A percentile compares a stretch with the other conserved stretches of the same genome.
Conservation (phyloP, 2,113 vertebrate species). For the Labeo rohita region DNA sequence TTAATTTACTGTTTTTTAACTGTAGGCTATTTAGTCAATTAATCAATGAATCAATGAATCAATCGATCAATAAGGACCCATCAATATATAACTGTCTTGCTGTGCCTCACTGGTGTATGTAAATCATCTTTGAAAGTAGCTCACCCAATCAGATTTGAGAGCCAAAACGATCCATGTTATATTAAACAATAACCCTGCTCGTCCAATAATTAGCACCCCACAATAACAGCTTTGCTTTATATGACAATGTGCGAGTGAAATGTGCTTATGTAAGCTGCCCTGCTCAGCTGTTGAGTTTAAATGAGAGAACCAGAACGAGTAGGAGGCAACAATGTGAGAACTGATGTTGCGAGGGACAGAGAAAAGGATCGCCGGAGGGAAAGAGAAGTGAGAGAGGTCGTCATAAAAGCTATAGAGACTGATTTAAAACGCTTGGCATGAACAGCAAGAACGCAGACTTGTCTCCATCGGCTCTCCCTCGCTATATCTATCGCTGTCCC, state of each 20-base stretch:
- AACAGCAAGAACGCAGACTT: background rate
- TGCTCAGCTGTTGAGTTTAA: constrained; percentile 28
- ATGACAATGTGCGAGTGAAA: constrained; percentile 28
- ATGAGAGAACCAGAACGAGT: constrained; percentile 36
- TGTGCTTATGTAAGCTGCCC: constrained; percentile 28
- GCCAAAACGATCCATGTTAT: background rate
- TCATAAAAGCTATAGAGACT: constrained; percentile 4
- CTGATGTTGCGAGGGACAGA: constrained; percentile 33
- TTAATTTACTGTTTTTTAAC: too few species aligned
- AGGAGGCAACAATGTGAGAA: constrained; percentile 42
- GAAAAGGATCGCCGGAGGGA: constrained; percentile 36
- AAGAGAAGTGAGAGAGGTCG: constrained; percentile 1
- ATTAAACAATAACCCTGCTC: background rate
- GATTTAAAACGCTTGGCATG: background rate
- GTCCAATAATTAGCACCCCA: constrained; percentile 1
- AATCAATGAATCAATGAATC: too few species aligned
- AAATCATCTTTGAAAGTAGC: background rate
- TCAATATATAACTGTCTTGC: background rate
- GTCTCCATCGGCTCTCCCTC: background rate
- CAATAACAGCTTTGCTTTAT: constrained; percentile 17
- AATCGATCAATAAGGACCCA: too few species aligned
- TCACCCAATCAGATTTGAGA: background rate
- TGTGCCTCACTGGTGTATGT: background rate
- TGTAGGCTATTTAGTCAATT: too few species aligned
- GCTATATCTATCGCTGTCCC: background rate